Base-by-base conservation (phyloP, 2,888 invertebrate species). In the Tenodera sinensis region DNA sequence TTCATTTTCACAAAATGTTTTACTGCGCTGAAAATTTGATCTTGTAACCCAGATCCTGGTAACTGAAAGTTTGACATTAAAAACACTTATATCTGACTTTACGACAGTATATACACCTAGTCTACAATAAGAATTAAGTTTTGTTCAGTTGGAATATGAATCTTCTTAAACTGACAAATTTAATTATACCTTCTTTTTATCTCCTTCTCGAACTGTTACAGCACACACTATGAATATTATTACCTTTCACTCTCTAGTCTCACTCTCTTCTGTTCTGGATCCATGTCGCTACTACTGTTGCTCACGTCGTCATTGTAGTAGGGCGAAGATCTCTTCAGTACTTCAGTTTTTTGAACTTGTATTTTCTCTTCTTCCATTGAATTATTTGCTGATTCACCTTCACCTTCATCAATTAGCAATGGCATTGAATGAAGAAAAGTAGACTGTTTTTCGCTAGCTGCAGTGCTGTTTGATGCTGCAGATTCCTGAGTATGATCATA, bases 371-470 rank as follows among this genome's bases (percentile, higher is more conserved):
- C 54, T 28, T 30, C 84, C 28, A 8, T 14, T 30, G 82, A 82
- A 28, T 42, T 42, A 34, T 9, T 87, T 82, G 27, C 20, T 1
- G 20, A 9, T 54, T 82, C 83, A 30, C 82, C 27, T 28, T 34
- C 14, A 34, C 82, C 82, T 34, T 87, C 87, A 34, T 88, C 88
- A 27, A 85, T 28, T 71, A 88, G 85, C 81, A 88, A 84, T 34
- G 88, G 88, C 88, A 88, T 88, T 14, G 88, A 88, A 9, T 88
- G 88, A 14, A 85, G 6, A n/a, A 88, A n/a, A 71, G 20, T 28
- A 47, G 71, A 28, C 20, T 71, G 54, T 6, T 71, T 71, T 71
- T 71, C 54, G 14, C 25, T 25, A 71, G 4, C 20, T 71, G 54
- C 25, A 20, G 54, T 71, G 54, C 20, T 71, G 54, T 20, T 71